A percentile compares a stretch with the other conserved stretches of the same genome.
Conservation (phyloP, 1,140 invertebrate genomes). For the Pomacea maculata region DNA sequence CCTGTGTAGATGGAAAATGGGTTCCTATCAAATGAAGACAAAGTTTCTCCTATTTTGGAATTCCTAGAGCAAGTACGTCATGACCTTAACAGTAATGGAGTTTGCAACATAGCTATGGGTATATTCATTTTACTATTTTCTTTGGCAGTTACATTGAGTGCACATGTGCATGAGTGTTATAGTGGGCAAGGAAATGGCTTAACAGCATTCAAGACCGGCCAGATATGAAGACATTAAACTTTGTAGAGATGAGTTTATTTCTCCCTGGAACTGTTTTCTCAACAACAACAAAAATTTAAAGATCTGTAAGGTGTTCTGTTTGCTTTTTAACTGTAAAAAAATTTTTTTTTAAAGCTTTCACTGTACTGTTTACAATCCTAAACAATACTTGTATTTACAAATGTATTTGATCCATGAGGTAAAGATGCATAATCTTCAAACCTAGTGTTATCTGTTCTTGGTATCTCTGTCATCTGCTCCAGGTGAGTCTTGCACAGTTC, state of each 20-base stretch:
- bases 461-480: constrained; percentile 29
- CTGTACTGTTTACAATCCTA: no score
- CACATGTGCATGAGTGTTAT: background rate
- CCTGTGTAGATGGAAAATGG: constrained; percentile 64
- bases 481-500: constrained; percentile 66
- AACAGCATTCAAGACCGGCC: no score
- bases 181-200: no score
- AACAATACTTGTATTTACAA: no score
- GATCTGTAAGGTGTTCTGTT: no score
- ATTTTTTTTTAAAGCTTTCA: no score
- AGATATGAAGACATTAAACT: no score
- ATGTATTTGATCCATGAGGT: background rate
- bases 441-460: background rate
- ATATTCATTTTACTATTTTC: constrained; percentile 37
- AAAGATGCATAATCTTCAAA: background rate
- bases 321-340: no score
- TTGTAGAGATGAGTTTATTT: no score
- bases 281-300: no score
- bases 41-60: constrained; percentile 72
- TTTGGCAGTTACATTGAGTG: background rate
- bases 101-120: constrained; percentile 79
- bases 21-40: constrained; percentile 77
- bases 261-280: no score
- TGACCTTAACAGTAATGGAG: constrained; percentile 79
- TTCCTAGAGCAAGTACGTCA: constrained; percentile 81